Evolutionary conservation across 2,888 invertebrate genomes (phyloP).

Genomic region (Cylloceria caligata): DNA sequence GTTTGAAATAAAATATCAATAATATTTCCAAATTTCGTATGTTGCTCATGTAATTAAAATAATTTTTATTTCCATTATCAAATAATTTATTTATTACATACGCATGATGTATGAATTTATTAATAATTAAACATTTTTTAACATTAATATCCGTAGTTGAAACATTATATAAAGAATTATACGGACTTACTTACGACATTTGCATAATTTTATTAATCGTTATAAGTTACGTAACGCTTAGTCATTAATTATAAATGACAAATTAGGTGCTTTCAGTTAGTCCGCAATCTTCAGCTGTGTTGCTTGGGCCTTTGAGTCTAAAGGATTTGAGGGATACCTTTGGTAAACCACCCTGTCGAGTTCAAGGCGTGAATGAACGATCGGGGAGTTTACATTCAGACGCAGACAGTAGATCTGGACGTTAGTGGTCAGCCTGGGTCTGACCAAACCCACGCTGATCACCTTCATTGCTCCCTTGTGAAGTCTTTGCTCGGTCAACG

Average conservation of each 20-base stretch:
- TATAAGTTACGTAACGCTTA: not conserved
- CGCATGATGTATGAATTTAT: not conserved
- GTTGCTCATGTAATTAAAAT: not conserved
- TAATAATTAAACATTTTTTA: too few species aligned
- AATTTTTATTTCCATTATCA: not conserved
- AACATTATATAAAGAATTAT: slow-evolving; percentile 1
- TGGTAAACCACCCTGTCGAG: slow-evolving; percentile 40
- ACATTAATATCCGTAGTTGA: not conserved
- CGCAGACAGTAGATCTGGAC: slow-evolving; percentile 38
- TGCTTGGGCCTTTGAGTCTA: slow-evolving; percentile 29
- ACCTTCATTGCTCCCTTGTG: slow-evolving; percentile 25
- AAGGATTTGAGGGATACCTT: slow-evolving; percentile 13
- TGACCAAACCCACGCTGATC: slow-evolving; percentile 41
- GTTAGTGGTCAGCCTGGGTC: slow-evolving; percentile 50
- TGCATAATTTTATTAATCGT: not conserved
- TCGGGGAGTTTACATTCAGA: slow-evolving; percentile 8
- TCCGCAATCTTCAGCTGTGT: not conserved
- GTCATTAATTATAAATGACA: not conserved
- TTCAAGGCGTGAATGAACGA: slow-evolving; percentile 17
- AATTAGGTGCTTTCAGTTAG: not conserved
- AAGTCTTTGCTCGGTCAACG: slow-evolving; percentile 19
- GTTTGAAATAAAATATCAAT: too few species aligned
- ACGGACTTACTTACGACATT: not conserved
- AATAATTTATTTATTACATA: not conserved
- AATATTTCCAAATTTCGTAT: not conserved